Base-by-base conservation (phyloP, 1,140 invertebrate genomes). In the Bombus pascuorum region DNA sequence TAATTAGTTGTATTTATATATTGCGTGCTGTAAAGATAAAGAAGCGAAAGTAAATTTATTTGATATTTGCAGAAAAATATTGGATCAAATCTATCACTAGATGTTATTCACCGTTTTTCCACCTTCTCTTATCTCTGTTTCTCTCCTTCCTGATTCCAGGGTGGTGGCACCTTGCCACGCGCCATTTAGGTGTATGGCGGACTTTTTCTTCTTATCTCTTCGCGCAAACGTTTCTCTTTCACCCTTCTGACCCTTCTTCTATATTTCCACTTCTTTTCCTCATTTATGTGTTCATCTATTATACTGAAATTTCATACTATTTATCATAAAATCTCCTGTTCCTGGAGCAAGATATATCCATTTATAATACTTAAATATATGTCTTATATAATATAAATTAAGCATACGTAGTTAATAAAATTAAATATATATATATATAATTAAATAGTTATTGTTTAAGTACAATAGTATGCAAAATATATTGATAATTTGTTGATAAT, bases 101-200 rank as follows among this genome's bases (percentile, higher is more conserved):
- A 28, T 22, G 18, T 5, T 71, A 80, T n/a, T 57, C 73, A 53
- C 1, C 32, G 42, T 57, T 34, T 68, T 75, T 66, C 37, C 66
- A 71, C 62, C 39, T 32, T 32, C 57, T 32, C 53, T 89, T 90
- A 87, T 89, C 81, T 89, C 65, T 18, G 22, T 47, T 83, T 39
- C 25, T 32, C 53, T 74, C 84, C 62, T 39, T 77, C 53, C 32
- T 44, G 47, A 39, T 53, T 8, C 70, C 84, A 83, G 81, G 66
- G 70, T 72, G 65, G 37, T 57, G 81, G 87, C 88, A 89, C 86
- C 81, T 87, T 89, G 89, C 85, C 89, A 90, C 89, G 89, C 89
- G 89, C 88, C 89, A 73, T 86, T 57, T 66, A 83, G 47, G 77
- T 62, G 57, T n/a, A 53, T 9, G 74, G n/a, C n/a, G 74, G 77